phyloP scores from a whole-genome alignment of 2,113 vertebrate genomes.

The Lagenorhynchus albirostris region DNA sequence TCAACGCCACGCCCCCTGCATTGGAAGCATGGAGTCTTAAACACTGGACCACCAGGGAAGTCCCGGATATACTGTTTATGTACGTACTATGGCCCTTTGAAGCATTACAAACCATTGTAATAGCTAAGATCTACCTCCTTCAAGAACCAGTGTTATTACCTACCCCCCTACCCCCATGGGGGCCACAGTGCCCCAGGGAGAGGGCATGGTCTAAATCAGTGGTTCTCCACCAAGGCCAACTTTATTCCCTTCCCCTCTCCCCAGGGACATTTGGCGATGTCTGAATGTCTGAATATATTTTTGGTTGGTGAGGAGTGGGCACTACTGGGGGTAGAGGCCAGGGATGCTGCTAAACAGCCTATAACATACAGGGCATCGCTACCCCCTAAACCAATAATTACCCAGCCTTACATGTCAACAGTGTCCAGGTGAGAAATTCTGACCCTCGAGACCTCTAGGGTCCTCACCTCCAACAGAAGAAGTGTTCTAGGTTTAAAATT shows the following conservation, averaged over 20 bases:
- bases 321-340: neutral
- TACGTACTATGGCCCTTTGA: neutral
- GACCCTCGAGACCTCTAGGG: neutral
- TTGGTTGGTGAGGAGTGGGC: neutral
- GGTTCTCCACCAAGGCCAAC: neutral
- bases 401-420: neutral
- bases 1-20: too few species aligned
- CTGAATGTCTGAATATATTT: neutral
- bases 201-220: neutral
- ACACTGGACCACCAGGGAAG: too few species aligned
- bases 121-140: neutral
- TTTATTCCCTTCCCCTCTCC: neutral
- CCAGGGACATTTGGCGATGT: neutral
- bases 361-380: neutral
- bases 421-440: neutral
- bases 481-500: neutral
- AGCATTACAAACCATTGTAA: too few species aligned
- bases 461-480: neutral
- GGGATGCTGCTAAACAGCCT: neutral
- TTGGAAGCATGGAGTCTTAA: too few species aligned
- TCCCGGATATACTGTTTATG: neutral
- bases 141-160: neutral
- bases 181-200: fast-evolving
- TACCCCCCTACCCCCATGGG: too few species aligned
- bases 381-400: fast-evolving